Conservation (phyloP, 2,113 vertebrate genomes). For the Rhinoptilus africanus region DNA sequence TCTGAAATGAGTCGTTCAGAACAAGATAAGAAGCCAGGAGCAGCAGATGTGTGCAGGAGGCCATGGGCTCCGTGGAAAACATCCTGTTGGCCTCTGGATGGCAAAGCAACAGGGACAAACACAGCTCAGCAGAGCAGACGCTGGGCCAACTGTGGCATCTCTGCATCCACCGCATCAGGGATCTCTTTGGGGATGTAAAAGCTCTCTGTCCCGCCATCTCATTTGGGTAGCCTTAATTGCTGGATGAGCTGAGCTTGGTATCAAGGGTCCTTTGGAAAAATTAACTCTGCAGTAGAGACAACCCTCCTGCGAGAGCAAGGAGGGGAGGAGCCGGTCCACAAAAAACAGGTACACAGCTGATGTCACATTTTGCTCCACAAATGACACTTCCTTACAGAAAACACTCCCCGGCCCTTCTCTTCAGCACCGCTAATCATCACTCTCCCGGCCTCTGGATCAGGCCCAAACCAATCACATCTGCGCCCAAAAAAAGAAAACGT, state of each 20-base stretch:
- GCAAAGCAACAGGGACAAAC: not conserved
- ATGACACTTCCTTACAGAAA: not conserved
- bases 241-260: not conserved
- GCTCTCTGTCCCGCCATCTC: not conserved
- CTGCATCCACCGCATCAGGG: not conserved
- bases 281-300: not conserved
- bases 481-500: not conserved
- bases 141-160: not conserved
- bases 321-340: not conserved
- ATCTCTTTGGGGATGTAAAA: not conserved
- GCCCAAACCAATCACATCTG: not conserved
- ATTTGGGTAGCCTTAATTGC: not conserved
- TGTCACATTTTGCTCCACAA: not conserved
- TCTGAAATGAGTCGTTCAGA: not conserved
- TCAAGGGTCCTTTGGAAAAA: not conserved
- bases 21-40: slow-evolving; percentile 41
- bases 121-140: rapidly evolving
- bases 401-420: not conserved
- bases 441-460: not conserved
- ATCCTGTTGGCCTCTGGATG: slow-evolving; percentile 30
- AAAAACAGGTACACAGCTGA: not conserved
- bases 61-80: not conserved
- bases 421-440: not conserved
- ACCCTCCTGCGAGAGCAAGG: not conserved
- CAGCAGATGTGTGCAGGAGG: slow-evolving; percentile 44